Base-by-base conservation (phyloP, 1,140 invertebrate genomes). In the Drosophila orosa region DNA sequence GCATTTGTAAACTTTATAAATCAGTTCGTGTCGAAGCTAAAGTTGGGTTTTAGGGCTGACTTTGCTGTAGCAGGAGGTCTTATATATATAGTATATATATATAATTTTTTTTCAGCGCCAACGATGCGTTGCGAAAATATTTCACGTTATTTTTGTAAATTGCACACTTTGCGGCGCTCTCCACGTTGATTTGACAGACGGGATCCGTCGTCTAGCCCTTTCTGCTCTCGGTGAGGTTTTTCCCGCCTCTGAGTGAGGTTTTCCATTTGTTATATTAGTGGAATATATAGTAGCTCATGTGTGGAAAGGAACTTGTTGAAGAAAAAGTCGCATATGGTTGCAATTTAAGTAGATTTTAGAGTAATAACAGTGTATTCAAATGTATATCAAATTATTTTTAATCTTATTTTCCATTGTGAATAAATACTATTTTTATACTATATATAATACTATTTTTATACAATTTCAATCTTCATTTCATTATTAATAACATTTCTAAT, bases 1-100 rank as follows among this genome's bases (percentile, higher is more conserved):
- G 83, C 83, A 89, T 87, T 87, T 89, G 83, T 87, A 87, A 87
- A 89, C 84, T 87, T 87, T 86, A 86, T 86, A 86, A 86, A 86
- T 86, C 83, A 86, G 83, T 86, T 86, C 83, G 83, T 87, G 83
- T 86, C 83, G 83, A 87, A 83, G 75, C 74, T 74, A 76, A 76
- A 76, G 73, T 75, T 75, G 72, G 52, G 52, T 40, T 57, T 55
- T 27, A 40, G 45, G 39, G 45, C 39, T 33, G 52, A 29, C 50
- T 58, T 56, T 22, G n/a, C 25, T 56, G 3, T 19, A 52, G 29
- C 48, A n/a, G 17, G 39, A 37, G 13, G 29, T 37, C 42, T n/a
- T 27, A n/a, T 13, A 48, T 47, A 47, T 47, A 47, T 47, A 25
- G n/a, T 47, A 25, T 7, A 24, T 44, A 19, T 40, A 8, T 39